A percentile compares a stretch with the other conserved stretches of the same genome.
phyloP scores from a whole-genome alignment of 2,888 invertebrate genomes.

The Nephrotoma guestfalica region DNA sequence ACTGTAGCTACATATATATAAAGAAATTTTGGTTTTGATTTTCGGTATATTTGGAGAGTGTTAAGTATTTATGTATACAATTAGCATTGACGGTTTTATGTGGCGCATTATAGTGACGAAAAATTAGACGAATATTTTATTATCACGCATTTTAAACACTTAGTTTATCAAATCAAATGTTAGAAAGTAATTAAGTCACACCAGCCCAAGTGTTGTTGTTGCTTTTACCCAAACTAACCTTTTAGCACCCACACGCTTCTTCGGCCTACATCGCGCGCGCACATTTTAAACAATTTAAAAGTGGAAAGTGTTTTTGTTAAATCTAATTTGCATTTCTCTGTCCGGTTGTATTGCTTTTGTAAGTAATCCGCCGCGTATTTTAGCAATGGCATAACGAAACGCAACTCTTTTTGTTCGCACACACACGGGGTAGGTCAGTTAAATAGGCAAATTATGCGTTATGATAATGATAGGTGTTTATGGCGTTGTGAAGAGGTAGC shows the following conservation, averaged over 20 bases:
- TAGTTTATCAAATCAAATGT: not conserved
- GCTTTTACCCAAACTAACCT: not conserved
- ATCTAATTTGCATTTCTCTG: not conserved
- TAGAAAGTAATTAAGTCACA: not conserved
- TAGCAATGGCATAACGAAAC: not conserved
- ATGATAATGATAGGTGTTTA: not conserved
- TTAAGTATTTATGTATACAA: not conserved
- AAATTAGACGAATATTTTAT: not conserved
- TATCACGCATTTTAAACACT: not conserved
- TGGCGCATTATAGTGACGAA: not conserved
- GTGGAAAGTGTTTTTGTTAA: not conserved
- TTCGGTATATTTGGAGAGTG: not conserved
- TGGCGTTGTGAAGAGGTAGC: not conserved
- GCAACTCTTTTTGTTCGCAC: not conserved
- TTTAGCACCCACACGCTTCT: not conserved
- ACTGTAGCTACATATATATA: not conserved
- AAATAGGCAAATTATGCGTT: not conserved
- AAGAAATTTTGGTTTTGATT: not conserved
- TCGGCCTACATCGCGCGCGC: not conserved
- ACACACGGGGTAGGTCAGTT: not conserved
- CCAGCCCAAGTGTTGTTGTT: not conserved
- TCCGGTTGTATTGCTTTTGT: not conserved
- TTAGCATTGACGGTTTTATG: not conserved
- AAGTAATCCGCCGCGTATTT: not conserved
- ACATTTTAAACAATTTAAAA: not conserved